phyloP scores from a whole-genome alignment of 2,888 invertebrate species.

The Sphaeridia pumilis region DNA sequence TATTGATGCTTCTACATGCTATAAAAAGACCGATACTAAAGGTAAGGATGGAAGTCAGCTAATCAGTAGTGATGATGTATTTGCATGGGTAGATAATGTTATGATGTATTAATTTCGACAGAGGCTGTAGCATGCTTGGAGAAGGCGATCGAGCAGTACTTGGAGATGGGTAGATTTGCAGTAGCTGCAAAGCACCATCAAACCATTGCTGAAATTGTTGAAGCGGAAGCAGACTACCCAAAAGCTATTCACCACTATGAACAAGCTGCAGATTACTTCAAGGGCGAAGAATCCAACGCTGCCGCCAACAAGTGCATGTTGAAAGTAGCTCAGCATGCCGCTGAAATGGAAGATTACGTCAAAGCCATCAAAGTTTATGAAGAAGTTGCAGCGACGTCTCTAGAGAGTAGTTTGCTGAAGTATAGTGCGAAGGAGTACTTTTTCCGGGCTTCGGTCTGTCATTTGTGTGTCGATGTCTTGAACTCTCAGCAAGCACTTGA shows the following conservation, averaged over 20 bases:
- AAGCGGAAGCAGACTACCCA: constrained; percentile 78
- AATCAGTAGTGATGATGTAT: background rate
- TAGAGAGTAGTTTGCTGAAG: constrained; percentile 90
- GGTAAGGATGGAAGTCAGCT: no score
- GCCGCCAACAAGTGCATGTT: constrained; percentile 96
- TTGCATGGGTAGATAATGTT: no score
- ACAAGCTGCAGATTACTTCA: constrained; percentile 95
- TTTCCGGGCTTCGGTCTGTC: constrained; percentile 92
- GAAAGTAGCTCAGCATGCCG: constrained; percentile 94
- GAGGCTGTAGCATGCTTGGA: constrained; percentile 80
- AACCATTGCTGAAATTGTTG: constrained; percentile 92
- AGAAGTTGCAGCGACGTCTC: constrained; percentile 79
- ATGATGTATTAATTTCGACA: constrained; percentile 42
- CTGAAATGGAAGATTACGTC: constrained; percentile 90
- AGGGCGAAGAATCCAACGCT: constrained; percentile 94
- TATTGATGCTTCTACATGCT: constrained; percentile 95
- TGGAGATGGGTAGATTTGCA: constrained; percentile 94
- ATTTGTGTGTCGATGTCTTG: constrained; percentile 85
- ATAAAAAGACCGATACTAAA: constrained; percentile 71
- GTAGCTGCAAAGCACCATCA: constrained; percentile 94
- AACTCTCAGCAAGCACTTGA: constrained; percentile 91
- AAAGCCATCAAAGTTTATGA: constrained; percentile 96
- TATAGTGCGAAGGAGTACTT: constrained; percentile 99
- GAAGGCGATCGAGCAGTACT: constrained; percentile 93
- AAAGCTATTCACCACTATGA: constrained; percentile 89